Conservation (phyloP, 2,888 invertebrate species). For the Perizoma flavofasciatum region DNA sequence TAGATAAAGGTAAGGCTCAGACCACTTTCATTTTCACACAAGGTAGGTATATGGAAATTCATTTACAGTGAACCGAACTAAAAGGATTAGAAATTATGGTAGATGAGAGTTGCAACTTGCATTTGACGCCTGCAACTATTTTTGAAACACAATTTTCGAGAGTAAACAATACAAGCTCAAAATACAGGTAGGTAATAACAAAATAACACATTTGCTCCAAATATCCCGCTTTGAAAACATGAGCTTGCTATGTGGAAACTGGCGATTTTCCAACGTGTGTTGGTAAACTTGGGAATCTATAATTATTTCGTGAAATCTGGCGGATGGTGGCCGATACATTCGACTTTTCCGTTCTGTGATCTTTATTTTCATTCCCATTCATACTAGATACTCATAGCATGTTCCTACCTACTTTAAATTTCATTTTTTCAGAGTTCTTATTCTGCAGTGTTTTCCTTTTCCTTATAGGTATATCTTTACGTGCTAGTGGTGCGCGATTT, state of each 20-base stretch:
- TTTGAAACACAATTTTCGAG: not conserved
- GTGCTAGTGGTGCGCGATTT: no score
- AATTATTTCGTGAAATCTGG: slow-evolving; percentile 51
- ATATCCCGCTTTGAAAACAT: slow-evolving; percentile 19
- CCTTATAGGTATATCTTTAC: no score
- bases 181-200: slow-evolving; percentile 22
- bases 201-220: slow-evolving; percentile 22
- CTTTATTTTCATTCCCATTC: not conserved
- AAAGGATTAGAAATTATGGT: no score
- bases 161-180: slow-evolving; percentile 5
- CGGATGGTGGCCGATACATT: slow-evolving; percentile 5
- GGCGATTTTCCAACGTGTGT: slow-evolving; percentile 68
- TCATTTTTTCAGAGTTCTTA: no score
- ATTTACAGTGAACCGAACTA: no score
- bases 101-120: no score
- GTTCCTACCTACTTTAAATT: no score
- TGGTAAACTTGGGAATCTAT: slow-evolving; percentile 70
- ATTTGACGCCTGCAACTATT: not conserved
- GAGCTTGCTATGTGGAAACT: slow-evolving; percentile 43
- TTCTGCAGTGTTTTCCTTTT: no score
- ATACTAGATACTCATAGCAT: no score
- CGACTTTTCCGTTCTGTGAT: slow-evolving; percentile 6
- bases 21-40: no score
- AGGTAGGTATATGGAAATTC: no score
- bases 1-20: no score